phyloP scores from a whole-genome alignment of 2,888 invertebrate species.

The Amaurobius ferox region DNA sequence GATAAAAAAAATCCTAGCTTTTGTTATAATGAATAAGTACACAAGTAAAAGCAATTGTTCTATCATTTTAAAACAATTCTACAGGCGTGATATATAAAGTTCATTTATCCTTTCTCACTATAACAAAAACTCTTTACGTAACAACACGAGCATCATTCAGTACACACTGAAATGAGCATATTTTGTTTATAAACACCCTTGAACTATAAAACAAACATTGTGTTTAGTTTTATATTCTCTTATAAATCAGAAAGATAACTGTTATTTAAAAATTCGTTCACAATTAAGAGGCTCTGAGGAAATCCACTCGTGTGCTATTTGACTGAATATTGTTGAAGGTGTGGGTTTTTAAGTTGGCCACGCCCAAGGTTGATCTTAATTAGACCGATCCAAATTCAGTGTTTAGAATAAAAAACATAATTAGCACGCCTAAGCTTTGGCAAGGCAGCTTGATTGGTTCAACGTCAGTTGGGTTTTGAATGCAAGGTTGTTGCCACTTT shows the following conservation, averaged over 20 bases:
- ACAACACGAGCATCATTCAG: too few species aligned
- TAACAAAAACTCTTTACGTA: too few species aligned
- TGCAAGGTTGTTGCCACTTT: constrained; percentile 6
- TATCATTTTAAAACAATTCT: too few species aligned
- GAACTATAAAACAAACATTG: not conserved
- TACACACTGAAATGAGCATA: too few species aligned
- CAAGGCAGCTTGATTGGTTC: not conserved
- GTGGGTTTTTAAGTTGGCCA: not conserved
- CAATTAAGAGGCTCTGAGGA: not conserved
- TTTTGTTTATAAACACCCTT: not conserved
- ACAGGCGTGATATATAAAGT: too few species aligned
- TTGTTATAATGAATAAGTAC: too few species aligned
- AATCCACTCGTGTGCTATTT: not conserved
- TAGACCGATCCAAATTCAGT: not conserved
- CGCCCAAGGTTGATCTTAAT: constrained; percentile 12
- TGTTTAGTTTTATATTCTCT: too few species aligned
- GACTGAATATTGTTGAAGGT: not conserved
- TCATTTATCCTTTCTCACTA: too few species aligned
- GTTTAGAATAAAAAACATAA: not conserved
- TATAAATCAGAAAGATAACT: too few species aligned
- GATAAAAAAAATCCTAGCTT: too few species aligned
- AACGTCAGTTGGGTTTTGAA: not conserved
- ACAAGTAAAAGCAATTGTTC: too few species aligned
- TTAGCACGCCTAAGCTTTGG: not conserved
- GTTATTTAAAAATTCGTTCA: too few species aligned